Percentiles rank a stretch among this genome's conserved stretches.
Evolutionary conservation across 2,797 vertebrate genomes (phyloP).

Genomic region (Rhynchonycteris naso): DNA sequence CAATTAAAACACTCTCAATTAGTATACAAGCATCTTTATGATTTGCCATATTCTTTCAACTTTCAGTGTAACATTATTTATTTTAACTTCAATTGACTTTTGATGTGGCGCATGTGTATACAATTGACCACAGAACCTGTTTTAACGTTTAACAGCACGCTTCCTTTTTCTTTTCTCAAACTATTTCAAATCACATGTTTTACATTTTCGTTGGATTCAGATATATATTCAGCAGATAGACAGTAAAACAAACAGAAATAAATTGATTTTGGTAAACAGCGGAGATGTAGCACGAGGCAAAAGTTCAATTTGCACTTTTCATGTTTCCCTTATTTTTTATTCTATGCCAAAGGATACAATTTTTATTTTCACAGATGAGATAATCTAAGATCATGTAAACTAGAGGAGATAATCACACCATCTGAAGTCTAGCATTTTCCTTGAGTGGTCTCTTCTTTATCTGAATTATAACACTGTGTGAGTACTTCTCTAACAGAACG

Average conservation of each 20-base stretch:
- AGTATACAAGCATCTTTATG: slow-evolving; percentile 78
- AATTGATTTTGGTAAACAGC: slow-evolving; percentile 73
- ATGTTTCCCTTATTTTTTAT: slow-evolving; percentile 46
- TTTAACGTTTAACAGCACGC: slow-evolving; percentile 77
- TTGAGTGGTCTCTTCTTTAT: neutral
- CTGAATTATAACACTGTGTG: neutral
- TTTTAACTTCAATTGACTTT: slow-evolving; percentile 75
- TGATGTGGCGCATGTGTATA: slow-evolving; percentile 81
- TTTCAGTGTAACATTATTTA: slow-evolving; percentile 78
- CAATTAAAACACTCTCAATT: slow-evolving; percentile 81
- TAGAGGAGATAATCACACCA: neutral
- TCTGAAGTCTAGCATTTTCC: neutral
- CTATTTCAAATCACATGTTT: slow-evolving; percentile 76
- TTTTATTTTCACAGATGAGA: slow-evolving; percentile 59
- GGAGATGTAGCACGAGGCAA: slow-evolving; percentile 67
- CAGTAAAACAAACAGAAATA: slow-evolving; percentile 79
- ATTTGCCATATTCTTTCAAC: slow-evolving; percentile 78
- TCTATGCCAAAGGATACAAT: slow-evolving; percentile 37
- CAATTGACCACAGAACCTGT: slow-evolving; percentile 76
- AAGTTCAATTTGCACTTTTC: slow-evolving; percentile 66
- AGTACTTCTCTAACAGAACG: neutral
- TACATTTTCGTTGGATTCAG: slow-evolving; percentile 76
- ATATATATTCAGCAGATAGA: slow-evolving; percentile 77
- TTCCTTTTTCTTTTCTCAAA: slow-evolving; percentile 75
- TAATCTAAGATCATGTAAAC: slow-evolving; percentile 50